phyloP scores from a whole-genome alignment of 2,888 invertebrate genomes.

The Crossocerus cetratus region DNA sequence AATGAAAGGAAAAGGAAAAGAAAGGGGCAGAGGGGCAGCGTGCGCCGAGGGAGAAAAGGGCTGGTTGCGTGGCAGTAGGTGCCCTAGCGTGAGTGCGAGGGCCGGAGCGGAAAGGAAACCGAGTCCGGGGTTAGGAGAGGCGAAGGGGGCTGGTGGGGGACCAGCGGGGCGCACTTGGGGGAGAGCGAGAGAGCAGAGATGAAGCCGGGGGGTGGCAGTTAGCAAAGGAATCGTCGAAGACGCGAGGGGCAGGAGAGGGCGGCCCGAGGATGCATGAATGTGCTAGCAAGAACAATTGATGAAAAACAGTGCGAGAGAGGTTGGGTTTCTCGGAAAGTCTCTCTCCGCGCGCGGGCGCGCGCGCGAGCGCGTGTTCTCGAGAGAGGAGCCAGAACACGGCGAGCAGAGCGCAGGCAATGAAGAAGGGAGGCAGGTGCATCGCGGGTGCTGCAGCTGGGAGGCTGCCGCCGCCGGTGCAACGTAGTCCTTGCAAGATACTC shows the following conservation, averaged over 20 bases:
- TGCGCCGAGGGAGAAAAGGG: constrained; percentile 35
- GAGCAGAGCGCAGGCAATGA: constrained; percentile 37
- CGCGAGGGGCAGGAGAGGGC: constrained; percentile 15
- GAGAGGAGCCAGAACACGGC: constrained; percentile 19
- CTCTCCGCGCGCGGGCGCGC: constrained; percentile 36
- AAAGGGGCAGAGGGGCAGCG: constrained; percentile 12
- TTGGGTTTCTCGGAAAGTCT: constrained; percentile 59
- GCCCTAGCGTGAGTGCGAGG: constrained; percentile 11
- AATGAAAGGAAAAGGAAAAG: constrained; percentile 36
- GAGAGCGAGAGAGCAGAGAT: constrained; percentile 18
- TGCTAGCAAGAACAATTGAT: constrained; percentile 56
- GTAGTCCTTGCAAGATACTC: constrained; percentile 48
- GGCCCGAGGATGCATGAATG: constrained; percentile 43
- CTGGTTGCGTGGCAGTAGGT: constrained; percentile 14
- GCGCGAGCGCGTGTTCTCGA: too few species aligned
- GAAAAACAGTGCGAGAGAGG: constrained; percentile 62
- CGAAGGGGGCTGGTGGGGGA: too few species aligned
- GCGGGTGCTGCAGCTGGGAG: constrained; percentile 64
- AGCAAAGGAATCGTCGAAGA: constrained; percentile 19
- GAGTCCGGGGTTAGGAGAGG: too few species aligned
- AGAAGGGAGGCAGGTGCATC: constrained; percentile 60
- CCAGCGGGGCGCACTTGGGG: too few species aligned
- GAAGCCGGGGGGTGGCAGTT: constrained; percentile 18
- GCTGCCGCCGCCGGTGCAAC: constrained; percentile 58
- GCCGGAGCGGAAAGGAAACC: constrained; percentile 8